phyloP scores from a whole-genome alignment of 1,140 invertebrate species.

The Harlomillsia oculata region DNA sequence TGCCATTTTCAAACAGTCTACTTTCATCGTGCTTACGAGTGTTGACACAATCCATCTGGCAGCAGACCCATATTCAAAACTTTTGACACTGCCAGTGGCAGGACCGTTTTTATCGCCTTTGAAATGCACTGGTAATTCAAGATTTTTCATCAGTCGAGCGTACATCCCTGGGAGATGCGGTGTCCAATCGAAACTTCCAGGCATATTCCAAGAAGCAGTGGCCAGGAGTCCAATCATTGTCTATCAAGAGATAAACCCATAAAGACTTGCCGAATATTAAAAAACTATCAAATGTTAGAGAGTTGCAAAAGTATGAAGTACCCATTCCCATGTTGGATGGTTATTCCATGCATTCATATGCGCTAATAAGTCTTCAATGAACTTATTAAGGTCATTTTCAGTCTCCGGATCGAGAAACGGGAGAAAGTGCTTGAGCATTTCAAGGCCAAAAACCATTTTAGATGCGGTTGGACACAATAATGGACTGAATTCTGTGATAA shows the following conservation, averaged over 20 bases:
- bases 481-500: slow-evolving; percentile 72
- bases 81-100: slow-evolving; percentile 38
- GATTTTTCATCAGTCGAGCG: slow-evolving; percentile 57
- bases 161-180: slow-evolving; percentile 73
- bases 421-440: slow-evolving; percentile 62
- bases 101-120: slow-evolving; percentile 45
- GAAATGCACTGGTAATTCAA: slow-evolving; percentile 69
- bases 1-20: not conserved
- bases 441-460: slow-evolving; percentile 51
- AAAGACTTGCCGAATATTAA: not conserved
- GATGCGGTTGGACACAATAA: slow-evolving; percentile 59
- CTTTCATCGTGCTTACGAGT: slow-evolving; percentile 41
- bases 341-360: slow-evolving; percentile 55
- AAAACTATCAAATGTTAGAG: not conserved
- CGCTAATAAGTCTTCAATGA: slow-evolving; percentile 47
- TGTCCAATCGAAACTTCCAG: slow-evolving; percentile 80
- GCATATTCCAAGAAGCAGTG: slow-evolving; percentile 59
- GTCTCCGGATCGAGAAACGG: slow-evolving; percentile 57
- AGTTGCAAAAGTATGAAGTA: slow-evolving; percentile 39
- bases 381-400: slow-evolving; percentile 60
- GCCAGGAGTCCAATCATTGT: slow-evolving; percentile 63
- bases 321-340: slow-evolving; percentile 57
- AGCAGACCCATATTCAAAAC: slow-evolving; percentile 50
- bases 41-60: slow-evolving; percentile 61
- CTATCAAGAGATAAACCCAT: slow-evolving; percentile 41